Evolutionary conservation across 2,888 invertebrate genomes (phyloP), one percentile per base, ranked within the genome.

Genomic region (Cosmorhoe ocellata): DNA sequence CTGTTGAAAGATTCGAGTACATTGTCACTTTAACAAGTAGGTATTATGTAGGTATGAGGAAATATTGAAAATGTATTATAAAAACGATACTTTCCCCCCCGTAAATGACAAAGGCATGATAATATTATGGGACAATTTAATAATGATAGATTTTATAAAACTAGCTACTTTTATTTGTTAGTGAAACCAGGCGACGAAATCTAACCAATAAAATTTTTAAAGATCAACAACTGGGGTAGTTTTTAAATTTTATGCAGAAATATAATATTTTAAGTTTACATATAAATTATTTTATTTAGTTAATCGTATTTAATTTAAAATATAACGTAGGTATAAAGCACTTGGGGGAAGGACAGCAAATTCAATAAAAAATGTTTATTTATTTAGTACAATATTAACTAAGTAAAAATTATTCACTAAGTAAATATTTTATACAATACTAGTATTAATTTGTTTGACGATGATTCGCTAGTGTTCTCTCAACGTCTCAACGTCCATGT

Each of bases 321-420:
- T 62, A 59, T 88, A 88, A 90, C 88, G 86, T 90, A 86, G 84
- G 83, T 85, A 90, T 91, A 91, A 91, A 91, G 91, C 91, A 91
- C 90, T 91, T 91, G 84, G 90, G 90, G 90, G 87, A 90, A 91
- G 90, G 91, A 90, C 89, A 90, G 91, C 91, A 90, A 91, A 91
- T 91, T 87, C 85, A 91, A 91, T 91, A 85, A 90, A 88, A 90
- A 91, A 89, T 81, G 82, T 84, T 87, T 84, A 86, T 84, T 84
- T 81, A 84, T 87, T 88, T 85, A 86, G 76, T 87, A 83, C 81
- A 80, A 79, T 78, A 85, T 83, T 88, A 90, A 90, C 89, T 89
- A 89, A 90, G 86, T 88, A 90, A 89, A 89, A 90, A 89, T 88
- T 88, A 89, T 87, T 86, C 75, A 77, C 90, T 90, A 90, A 87